Percentiles rank a stretch among this genome's conserved stretches.
Evolutionary conservation across 2,797 vertebrate species (phyloP).

Genomic region (Sciurus vulgaris): DNA sequence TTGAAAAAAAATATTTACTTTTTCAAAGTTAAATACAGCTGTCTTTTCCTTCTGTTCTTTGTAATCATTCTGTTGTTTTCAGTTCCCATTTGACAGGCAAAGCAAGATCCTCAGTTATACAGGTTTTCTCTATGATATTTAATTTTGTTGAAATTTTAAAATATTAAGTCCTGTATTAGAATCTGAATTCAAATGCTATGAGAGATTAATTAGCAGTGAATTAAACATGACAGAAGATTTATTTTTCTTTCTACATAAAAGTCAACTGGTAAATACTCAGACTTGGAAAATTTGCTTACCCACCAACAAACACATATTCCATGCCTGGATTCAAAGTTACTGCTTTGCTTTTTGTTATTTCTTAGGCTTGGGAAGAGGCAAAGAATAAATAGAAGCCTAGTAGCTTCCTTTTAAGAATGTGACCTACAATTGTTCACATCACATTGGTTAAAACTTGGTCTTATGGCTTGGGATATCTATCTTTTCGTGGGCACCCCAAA

Average conservation of each 20-base stretch:
- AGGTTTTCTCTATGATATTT: neutral
- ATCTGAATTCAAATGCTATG: constrained; percentile 11
- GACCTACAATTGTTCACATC: neutral
- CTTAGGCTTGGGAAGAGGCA: neutral
- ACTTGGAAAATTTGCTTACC: constrained; percentile 8
- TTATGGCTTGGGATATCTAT: neutral
- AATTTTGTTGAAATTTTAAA: constrained; percentile 3
- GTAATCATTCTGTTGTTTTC: constrained; percentile 20
- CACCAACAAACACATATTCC: neutral
- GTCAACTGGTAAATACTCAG: neutral
- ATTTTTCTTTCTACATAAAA: neutral
- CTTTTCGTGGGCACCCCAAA: neutral
- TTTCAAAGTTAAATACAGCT: constrained; percentile 56
- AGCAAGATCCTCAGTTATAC: neutral
- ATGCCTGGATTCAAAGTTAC: neutral
- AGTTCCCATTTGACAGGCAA: neutral
- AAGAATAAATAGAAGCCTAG: neutral
- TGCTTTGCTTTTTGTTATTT: neutral
- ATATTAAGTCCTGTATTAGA: neutral
- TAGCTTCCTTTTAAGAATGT: neutral
- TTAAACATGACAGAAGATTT: constrained; percentile 15
- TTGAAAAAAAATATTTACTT: constrained; percentile 38
- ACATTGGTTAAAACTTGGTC: neutral
- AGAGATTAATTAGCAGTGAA: constrained; percentile 35
- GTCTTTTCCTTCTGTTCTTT: constrained; percentile 33